Base-by-base conservation (phyloP, 2,888 invertebrate genomes). In the Pammene aurita region DNA sequence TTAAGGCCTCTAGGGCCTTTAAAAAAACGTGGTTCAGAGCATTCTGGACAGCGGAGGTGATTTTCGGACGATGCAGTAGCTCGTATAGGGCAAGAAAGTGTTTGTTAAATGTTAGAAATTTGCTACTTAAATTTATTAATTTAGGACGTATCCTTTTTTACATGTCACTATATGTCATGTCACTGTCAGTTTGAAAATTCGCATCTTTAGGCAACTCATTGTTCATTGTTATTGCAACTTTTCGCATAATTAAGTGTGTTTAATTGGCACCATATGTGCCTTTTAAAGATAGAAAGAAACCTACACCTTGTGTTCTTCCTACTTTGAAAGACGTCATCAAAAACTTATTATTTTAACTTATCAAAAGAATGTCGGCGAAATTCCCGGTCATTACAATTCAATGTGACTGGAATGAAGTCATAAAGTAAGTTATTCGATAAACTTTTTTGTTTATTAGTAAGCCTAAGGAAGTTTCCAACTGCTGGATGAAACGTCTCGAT, bases 381-480 rank as follows among this genome's bases (percentile, higher is more conserved):
- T 73, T 85, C 71, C 93, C 93, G 41, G 85, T 91, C 46, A 78
- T 93, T 55, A 89, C 87, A 50, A 90, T 94, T 67, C 93, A 94
- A 73, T 89, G 90, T 71, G 93, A 94, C 78, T 94, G 94, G 94
- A 91, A 93, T 73, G 93, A 93, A 71, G 87, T 87, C 65, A 76
- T 93, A 71, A 90, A 89, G 93, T 93, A 85, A 71, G 62, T 41
- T 38, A n/a, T 26, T 34, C 2, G n/a, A 9, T 58, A n/a, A 44
- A 9, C 26, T n/a, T 9, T 52, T 34, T 34, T 34, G 34, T 50
- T 50, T 50, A 18, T 13, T 50, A 26, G 5, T n/a, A 52, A 54
- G 34, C 9, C n/a, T 7, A 1, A 26, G n/a, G 7, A 13, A 44
- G 11, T 13, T 13, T 18, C 26, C 26, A n/a, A 34, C 34, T 34